Base-by-base conservation (phyloP, 2,113 vertebrate species). In the Varanus salvator region DNA sequence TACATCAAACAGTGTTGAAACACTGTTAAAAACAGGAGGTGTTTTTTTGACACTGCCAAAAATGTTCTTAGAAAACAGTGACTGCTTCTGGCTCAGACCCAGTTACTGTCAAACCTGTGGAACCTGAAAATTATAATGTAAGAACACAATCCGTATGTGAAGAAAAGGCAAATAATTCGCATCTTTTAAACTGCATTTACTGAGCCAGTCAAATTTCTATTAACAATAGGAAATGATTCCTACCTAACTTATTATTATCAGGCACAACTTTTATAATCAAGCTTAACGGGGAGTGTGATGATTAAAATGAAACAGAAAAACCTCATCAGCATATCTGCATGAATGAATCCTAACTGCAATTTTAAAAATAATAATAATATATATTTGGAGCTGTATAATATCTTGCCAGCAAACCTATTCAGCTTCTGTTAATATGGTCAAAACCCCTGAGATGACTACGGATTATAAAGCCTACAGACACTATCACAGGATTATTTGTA, bases 211-310 rank as follows among this genome's bases (percentile, higher is more conserved):
- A 92, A 89, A 86, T 95, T 93, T 94, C 87, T 92, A 84, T 57
- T 90, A 91, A 90, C 84, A 91, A 82, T 64, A 91, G 74, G 92
- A 92, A 93, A 93, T 90, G 21, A 64, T 91, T 92, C 92, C 90
- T 92, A 84, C 68, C 54, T 74, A 60, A 68, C 74, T 90, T n/a
- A 93, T 95, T 94, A 94, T 93, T 86, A 92, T 90, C 74, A 91
- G 94, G 87, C 66, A 91, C 92, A 96, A 93, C 86, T 96, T 93
- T 91, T 85, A 66, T 93, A 87, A 95, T 91, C 92, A 83, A 93
- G 87, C 80, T 85, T 93, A 69, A 64, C 92, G 6, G 27, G 34
- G 86, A 94, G 90, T 76, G 68, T 92, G 92, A 95, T 95, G 94
- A 93, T 93, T 94, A 96, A 93, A 91, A 90, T 92, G 90, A 90